A percentile compares a stretch with the other conserved stretches of the same genome.
Evolutionary conservation across 2,113 vertebrate species (phyloP).

Genomic region (Sula dactylatra): DNA sequence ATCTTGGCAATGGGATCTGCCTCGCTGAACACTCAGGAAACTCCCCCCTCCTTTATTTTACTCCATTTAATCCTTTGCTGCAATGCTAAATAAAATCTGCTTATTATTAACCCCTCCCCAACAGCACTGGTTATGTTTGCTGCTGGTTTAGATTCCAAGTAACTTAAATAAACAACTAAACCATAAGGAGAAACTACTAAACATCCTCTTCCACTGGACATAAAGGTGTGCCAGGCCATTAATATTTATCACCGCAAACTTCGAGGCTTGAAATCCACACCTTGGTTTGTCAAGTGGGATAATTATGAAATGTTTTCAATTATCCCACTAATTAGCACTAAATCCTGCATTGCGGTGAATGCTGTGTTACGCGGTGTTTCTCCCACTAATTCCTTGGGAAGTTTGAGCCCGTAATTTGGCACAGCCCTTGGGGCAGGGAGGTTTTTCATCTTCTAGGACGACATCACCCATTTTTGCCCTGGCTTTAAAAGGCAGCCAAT

Average conservation of each 20-base stretch:
- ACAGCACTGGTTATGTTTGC: background rate
- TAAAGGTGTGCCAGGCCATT: background rate
- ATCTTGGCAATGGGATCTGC: background rate
- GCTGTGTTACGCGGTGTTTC: background rate
- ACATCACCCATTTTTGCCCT: background rate
- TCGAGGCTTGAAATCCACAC: background rate
- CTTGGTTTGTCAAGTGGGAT: background rate
- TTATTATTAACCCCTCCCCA: background rate
- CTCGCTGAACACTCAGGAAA: background rate
- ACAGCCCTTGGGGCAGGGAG: background rate
- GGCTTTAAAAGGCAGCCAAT: background rate
- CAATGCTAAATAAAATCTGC: conserved; percentile 39
- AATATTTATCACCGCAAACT: conserved; percentile 26
- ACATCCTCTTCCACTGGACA: conserved; percentile 8
- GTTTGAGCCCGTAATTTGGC: background rate
- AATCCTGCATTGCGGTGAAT: background rate
- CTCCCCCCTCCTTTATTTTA: background rate
- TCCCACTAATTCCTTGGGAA: background rate
- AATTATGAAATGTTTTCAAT: conserved; percentile 26
- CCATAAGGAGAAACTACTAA: conserved; percentile 51
- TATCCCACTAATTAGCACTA: background rate
- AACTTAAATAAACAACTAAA: conserved; percentile 55
- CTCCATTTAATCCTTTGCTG: background rate
- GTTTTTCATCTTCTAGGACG: background rate
- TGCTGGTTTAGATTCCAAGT: conserved; percentile 32